Percentiles rank a stretch among this genome's conserved stretches.
These are phyloP conservation scores for Passer montanus DNA, from an alignment of 2,113 vertebrate genomes.

Conservation along the genomic window DNA sequence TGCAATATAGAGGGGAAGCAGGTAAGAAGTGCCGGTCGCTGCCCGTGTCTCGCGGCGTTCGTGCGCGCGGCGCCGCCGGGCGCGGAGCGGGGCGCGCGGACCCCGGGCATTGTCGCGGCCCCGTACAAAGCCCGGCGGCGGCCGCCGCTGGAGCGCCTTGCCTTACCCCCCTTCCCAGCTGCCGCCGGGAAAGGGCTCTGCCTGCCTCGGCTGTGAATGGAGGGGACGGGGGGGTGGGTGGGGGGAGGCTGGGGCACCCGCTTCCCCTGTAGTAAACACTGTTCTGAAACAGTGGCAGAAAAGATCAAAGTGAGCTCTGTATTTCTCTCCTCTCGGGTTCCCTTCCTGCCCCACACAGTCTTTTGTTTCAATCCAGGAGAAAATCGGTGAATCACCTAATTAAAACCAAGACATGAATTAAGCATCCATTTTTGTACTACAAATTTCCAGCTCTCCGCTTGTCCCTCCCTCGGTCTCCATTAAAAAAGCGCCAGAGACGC, in stretches of 20 bases:
- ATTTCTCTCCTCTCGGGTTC: constrained; percentile 3
- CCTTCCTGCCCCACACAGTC: constrained; percentile 42
- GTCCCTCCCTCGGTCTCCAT: constrained; percentile 80
- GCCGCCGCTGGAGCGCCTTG: background rate
- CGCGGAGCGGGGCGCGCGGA: background rate
- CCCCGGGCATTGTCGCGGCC: constrained; percentile 67
- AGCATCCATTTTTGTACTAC: constrained; percentile 82
- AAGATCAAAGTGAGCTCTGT: constrained; percentile 70
- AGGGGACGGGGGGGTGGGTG: background rate
- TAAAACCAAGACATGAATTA: constrained; percentile 85
- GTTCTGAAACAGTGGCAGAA: constrained; percentile 77
- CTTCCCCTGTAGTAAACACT: constrained; percentile 55
- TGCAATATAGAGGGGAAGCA: constrained; percentile 78
- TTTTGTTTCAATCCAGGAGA: constrained; percentile 80
- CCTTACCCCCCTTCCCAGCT: background rate
- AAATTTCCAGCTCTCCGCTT: constrained; percentile 77
- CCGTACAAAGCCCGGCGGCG: constrained; percentile 55
- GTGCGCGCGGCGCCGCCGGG: background rate
- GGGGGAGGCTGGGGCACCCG: constrained; percentile 10
- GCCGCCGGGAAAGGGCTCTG: constrained; percentile 36
- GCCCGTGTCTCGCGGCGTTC: background rate
- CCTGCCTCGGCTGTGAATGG: constrained; percentile 25
- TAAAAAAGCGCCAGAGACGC: constrained; percentile 78
- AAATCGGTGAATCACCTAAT: constrained; percentile 83
- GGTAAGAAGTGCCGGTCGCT: constrained; percentile 58